Base-by-base conservation (phyloP, 2,797 vertebrate genomes). In the Natrix natrix region DNA sequence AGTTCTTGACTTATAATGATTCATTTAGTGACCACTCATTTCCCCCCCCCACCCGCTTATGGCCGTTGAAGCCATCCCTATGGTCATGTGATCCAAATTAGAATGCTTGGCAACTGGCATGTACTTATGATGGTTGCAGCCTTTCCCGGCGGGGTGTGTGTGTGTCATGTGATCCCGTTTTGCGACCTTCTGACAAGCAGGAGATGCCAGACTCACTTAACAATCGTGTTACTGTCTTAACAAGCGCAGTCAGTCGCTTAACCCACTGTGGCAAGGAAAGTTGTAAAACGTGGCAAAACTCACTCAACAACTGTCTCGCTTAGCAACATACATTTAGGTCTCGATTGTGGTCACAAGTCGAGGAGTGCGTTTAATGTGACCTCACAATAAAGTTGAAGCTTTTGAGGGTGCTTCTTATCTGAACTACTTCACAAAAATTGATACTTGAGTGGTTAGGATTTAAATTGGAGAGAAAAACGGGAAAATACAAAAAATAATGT, bases 271-370 rank as follows among this genome's bases (percentile, higher is more conserved):
- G 28, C 13, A 66, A 69, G 63, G 1, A 32, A n/a, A 5, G 63
- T 32, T 2, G 13, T 69, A n/a, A 69, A n/a, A 16, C 0, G 28
- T 0, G 5, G 28, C 28, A n/a, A 32, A 69, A 16, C 63, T 69
- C 63, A n/a, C 0, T 69, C 4, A 66, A 66, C 28, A 0, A 14
- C 12, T 1, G 63, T n/a, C 63, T 69, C 13, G 0, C 63, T 69
- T 66, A 69, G 13, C 28, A 14, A 66, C 12, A 5, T 6, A n/a
- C 2, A 66, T 14, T 66, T n/a, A 32, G 63, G 63, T 10, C 28
- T 66, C 5, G 0, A 6, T n/a, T 66, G 12, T 63, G 63, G 4
- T 66, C 3, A 0, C 11, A 61, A 61, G 3, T 26, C 1, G 0
- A 61, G 59, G 59, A 10, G 26, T 13, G 12, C 28, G 13, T 32